Evolutionary conservation across 2,888 invertebrate species (phyloP).

Genomic region (Taenaris catops): DNA sequence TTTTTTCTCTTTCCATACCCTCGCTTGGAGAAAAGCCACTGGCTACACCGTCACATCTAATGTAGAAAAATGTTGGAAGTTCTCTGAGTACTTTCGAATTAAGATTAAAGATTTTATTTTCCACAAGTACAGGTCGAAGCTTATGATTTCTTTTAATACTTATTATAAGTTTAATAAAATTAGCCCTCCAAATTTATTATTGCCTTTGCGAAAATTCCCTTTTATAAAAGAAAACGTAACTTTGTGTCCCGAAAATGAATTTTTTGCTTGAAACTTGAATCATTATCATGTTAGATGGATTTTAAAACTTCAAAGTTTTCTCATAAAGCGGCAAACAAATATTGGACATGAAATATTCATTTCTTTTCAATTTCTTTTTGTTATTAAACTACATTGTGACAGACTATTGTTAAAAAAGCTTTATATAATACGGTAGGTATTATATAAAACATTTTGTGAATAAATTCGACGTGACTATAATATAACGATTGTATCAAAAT

Average conservation of each 20-base stretch:
- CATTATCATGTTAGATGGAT: constrained; percentile 9
- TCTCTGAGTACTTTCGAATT: no score
- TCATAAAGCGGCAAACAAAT: constrained; percentile 12
- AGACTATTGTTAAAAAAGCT: neutral
- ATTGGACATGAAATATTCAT: constrained; percentile 9
- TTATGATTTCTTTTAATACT: no score
- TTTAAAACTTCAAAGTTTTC: constrained; percentile 7
- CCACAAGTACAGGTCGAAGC: no score
- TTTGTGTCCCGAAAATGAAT: constrained; percentile 4
- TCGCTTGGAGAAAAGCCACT: no score
- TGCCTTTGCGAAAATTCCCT: neutral
- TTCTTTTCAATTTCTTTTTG: constrained; percentile 4
- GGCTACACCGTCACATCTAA: no score
- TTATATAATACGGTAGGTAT: no score
- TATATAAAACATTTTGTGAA: no score
- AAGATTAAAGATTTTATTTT: no score
- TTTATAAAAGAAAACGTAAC: constrained; percentile 2
- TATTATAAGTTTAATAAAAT: constrained; percentile 9
- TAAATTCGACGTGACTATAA: no score
- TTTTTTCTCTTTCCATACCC: no score
- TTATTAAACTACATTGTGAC: neutral
- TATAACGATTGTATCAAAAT: no score
- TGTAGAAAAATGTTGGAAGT: no score
- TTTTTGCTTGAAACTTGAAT: constrained; percentile 5
- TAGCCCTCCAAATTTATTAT: constrained; percentile 3